Evolutionary conservation across 1,140 invertebrate genomes (phyloP), one percentile per base, ranked within the genome.

Genomic region (Drosophila virilis): DNA sequence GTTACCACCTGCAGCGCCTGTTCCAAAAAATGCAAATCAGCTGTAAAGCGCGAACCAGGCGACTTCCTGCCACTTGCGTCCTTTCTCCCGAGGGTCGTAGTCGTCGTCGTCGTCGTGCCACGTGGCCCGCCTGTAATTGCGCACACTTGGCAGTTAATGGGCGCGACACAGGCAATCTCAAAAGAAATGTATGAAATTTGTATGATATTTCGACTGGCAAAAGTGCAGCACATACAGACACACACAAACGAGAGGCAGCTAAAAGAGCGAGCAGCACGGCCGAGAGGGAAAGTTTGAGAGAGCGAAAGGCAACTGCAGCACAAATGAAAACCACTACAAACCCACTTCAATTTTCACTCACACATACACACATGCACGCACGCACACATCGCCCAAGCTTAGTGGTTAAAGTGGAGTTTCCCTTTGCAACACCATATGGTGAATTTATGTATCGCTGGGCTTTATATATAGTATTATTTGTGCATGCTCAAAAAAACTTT

Each of bases 121-220:
- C 64, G 71, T 67, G 57, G 57, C 65, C 51, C 58, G 13, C 52
- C 51, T 88, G 83, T 86, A 86, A 86, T 86, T 86, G 83, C 69
- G 76, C 76, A 74, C 83, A 86, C 83, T 86, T 86, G 83, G 76
- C 79, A 79, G 79, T 83, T 88, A 86, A 88, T 86, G 82, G 78
- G 75, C 71, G 65, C 83, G 83, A 88, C 83, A 88, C 76, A 67
- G 80, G 83, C 83, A 76, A 83, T 83, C 83, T 88, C 65, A 77
- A 82, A 78, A 88, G 82, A 88, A 82, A 75, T 88, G 83, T 82
- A 86, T 88, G 83, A 86, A 86, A 85, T 86, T 85, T 85, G 82
- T 85, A 85, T 77, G 78, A 62, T 62, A 54, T 67, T 51, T 69
- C 57, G 73, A 57, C 78, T 9, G 78, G 54, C 67, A 78, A 86